Conservation (phyloP, 2,113 vertebrate species). For the Lycocorax pyrrhopterus region DNA sequence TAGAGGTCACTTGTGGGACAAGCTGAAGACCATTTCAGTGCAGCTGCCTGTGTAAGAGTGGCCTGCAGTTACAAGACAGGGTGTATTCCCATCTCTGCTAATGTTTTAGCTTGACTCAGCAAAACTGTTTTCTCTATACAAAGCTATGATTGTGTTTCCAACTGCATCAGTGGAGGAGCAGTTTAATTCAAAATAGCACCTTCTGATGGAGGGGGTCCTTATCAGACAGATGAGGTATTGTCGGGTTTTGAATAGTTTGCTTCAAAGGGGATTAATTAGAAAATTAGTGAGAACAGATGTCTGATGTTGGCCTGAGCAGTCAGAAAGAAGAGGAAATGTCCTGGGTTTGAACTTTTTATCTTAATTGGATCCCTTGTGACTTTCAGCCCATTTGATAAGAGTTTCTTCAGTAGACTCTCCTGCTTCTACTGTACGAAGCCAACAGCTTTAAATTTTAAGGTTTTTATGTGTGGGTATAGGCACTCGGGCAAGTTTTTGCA, state of each 20-base stretch:
- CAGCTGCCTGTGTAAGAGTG: conserved; percentile 25
- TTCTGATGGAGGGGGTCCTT: neutral
- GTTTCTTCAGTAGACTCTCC: neutral
- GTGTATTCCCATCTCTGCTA: neutral
- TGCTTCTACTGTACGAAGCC: neutral
- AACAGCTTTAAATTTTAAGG: neutral
- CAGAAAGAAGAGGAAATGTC: neutral
- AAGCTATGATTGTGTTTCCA: neutral
- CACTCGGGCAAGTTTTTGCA: neutral
- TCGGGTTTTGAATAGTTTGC: neutral
- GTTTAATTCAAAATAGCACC: neutral
- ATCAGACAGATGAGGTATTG: neutral
- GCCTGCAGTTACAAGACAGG: neutral
- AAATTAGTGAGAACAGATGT: neutral
- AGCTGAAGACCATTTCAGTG: neutral
- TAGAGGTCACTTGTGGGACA: conserved; percentile 29
- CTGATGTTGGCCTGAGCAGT: neutral
- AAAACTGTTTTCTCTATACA: neutral
- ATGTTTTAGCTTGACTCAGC: neutral
- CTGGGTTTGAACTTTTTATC: conserved; percentile 13
- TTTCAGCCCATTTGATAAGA: neutral
- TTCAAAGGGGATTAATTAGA: neutral
- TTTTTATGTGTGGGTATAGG: neutral
- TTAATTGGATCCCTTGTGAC: conserved; percentile 18
- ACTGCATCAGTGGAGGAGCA: neutral